These are phyloP conservation scores for Pherbina coryleti DNA, from an alignment of 2,888 invertebrate genomes.

Conservation along the genomic window DNA sequence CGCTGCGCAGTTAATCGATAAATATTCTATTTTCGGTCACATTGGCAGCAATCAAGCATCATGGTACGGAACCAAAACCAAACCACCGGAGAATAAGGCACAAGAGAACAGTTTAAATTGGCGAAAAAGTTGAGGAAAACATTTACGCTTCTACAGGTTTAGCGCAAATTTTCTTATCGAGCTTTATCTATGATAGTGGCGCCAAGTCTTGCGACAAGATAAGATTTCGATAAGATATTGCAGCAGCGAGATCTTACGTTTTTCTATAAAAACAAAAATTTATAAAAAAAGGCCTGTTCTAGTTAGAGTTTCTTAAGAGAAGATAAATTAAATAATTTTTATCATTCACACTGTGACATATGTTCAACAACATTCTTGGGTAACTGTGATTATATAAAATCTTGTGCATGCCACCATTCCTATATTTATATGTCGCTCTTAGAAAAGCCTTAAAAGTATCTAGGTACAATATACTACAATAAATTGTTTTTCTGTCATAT, in stretches of 20 bases:
- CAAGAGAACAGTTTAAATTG: not conserved
- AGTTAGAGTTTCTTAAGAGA: not conserved
- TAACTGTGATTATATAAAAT: not conserved
- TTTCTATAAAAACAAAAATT: too few relatives aligned
- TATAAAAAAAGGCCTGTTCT: too few relatives aligned
- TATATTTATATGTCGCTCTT: not conserved
- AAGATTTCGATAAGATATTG: slow-evolving; percentile 2
- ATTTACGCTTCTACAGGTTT: not conserved
- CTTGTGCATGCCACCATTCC: not conserved
- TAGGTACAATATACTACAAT: not conserved
- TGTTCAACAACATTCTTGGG: not conserved
- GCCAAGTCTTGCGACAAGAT: not conserved
- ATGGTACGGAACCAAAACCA: too few relatives aligned
- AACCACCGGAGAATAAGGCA: not conserved
- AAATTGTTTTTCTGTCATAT: not conserved
- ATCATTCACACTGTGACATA: not conserved
- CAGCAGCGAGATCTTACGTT: not conserved
- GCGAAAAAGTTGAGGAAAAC: not conserved
- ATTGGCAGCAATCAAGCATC: not conserved
- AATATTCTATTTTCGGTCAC: slow-evolving; percentile 17
- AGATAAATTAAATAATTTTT: not conserved
- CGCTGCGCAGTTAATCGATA: slow-evolving; percentile 2
- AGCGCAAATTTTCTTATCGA: not conserved
- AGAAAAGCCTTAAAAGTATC: slow-evolving; percentile 10
- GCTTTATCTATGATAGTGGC: not conserved